Conservation (phyloP, 2,113 vertebrate species). For the Platysteira castanea region DNA sequence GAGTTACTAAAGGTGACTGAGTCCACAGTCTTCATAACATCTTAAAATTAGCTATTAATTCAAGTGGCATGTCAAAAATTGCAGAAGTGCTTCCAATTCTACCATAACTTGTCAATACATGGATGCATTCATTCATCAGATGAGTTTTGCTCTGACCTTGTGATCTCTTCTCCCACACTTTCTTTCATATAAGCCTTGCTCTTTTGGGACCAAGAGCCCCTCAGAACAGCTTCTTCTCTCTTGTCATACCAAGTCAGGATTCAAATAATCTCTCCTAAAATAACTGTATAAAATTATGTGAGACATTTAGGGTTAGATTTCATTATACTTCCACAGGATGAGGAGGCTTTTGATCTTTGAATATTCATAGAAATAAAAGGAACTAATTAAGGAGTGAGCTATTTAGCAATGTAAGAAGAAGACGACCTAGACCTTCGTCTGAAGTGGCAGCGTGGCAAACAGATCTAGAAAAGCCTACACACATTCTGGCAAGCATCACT, state of each 20-base stretch:
- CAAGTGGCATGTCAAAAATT: neutral
- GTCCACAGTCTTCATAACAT: neutral
- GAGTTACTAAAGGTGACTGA: neutral
- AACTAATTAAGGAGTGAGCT: slow-evolving; percentile 3
- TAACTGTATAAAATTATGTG: slow-evolving; percentile 24
- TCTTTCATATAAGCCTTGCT: neutral
- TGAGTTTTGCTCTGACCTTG: neutral
- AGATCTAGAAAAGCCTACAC: neutral
- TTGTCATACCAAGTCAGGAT: neutral
- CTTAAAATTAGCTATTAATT: neutral
- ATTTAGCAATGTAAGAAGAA: neutral
- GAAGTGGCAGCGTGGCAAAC: neutral
- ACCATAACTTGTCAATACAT: neutral
- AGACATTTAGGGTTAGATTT: slow-evolving; percentile 15
- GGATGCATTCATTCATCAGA: neutral
- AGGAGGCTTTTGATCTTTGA: neutral
- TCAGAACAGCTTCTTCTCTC: neutral
- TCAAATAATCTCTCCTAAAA: slow-evolving; percentile 31
- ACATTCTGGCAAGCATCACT: neutral
- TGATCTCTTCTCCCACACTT: neutral
- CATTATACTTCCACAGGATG: slow-evolving; percentile 2
- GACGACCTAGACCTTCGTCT: neutral
- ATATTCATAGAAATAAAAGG: neutral
- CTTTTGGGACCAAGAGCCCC: neutral
- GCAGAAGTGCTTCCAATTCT: neutral